Percentiles rank a stretch among this genome's conserved stretches.
phyloP scores from a whole-genome alignment of 2,888 invertebrate species.

The Orthosia incerta region DNA sequence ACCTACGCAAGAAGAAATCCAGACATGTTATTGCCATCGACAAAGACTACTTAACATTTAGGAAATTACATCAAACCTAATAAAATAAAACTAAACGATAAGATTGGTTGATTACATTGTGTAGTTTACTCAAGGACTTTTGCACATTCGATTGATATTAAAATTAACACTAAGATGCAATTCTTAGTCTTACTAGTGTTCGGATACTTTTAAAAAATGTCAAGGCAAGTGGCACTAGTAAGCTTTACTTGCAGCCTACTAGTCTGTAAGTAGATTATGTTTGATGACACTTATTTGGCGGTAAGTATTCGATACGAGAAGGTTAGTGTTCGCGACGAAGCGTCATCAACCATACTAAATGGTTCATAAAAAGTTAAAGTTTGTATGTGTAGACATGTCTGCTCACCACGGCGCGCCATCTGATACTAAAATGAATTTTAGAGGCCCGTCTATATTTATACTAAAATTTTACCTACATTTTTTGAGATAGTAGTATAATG shows the following conservation, averaged over 20 bases:
- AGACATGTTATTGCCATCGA: slow-evolving; percentile 1
- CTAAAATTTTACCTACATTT: no score
- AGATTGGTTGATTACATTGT: slow-evolving; percentile 19
- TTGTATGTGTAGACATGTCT: no score
- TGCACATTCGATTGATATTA: slow-evolving; percentile 35
- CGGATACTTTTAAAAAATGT: slow-evolving; percentile 36
- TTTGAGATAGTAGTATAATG: no score
- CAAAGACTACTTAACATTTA: slow-evolving; percentile 6
- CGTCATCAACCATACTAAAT: no score
- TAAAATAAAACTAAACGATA: slow-evolving; percentile 11
- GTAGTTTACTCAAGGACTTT: slow-evolving; percentile 37
- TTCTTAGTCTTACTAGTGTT: slow-evolving; percentile 30
- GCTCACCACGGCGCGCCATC: no score
- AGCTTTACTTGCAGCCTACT: background rate
- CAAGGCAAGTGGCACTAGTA: slow-evolving; percentile 46
- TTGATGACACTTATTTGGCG: slow-evolving; percentile 9
- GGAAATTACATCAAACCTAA: background rate
- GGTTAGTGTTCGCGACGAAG: no score
- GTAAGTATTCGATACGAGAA: slow-evolving; percentile 12
- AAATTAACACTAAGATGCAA: slow-evolving; percentile 14
- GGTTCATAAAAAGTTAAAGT: no score
- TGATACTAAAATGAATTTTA: no score
- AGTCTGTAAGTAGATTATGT: background rate
- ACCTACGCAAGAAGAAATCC: no score
- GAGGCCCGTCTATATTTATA: no score